A percentile compares a stretch with the other conserved stretches of the same genome.
Evolutionary conservation across 2,888 invertebrate genomes (phyloP).

Genomic region (Amiota communis): DNA sequence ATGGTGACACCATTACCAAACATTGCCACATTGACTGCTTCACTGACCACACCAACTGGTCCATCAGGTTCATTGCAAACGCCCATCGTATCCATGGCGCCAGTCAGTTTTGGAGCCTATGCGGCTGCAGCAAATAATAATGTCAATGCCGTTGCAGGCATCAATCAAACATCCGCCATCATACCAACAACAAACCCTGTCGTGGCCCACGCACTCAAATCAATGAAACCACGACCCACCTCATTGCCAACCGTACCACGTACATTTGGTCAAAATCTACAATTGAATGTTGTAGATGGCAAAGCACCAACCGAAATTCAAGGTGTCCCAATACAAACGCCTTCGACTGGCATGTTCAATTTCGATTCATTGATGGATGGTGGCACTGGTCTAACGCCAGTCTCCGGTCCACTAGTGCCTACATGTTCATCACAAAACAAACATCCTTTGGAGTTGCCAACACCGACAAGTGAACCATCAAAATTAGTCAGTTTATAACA

Average conservation of each 20-base stretch:
- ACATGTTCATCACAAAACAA: slow-evolving; percentile 83
- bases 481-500: slow-evolving; percentile 89
- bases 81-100: slow-evolving; percentile 67
- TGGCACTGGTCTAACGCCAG: slow-evolving; percentile 92
- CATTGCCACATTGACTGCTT: slow-evolving; percentile 68
- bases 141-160: not conserved
- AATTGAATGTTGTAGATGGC: slow-evolving; percentile 45
- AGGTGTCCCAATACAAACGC: slow-evolving; percentile 89
- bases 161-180: slow-evolving; percentile 34
- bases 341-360: slow-evolving; percentile 90
- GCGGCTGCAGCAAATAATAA: slow-evolving; percentile 3
- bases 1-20: slow-evolving; percentile 66
- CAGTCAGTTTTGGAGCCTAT: slow-evolving; percentile 53
- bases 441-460: slow-evolving; percentile 80
- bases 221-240: slow-evolving; percentile 80
- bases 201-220: slow-evolving; percentile 47
- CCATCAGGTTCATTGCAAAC: slow-evolving; percentile 72
- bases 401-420: slow-evolving; percentile 81
- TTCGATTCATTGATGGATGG: slow-evolving; percentile 95
- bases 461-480: slow-evolving; percentile 82
- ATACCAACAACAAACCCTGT: slow-evolving; percentile 39
- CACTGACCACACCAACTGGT: slow-evolving; percentile 66
- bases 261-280: slow-evolving; percentile 74
- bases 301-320: slow-evolving; percentile 78
- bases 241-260: slow-evolving; percentile 80